Conservation (phyloP, 2,888 invertebrate species). For the Cryptosula pallasiana region DNA sequence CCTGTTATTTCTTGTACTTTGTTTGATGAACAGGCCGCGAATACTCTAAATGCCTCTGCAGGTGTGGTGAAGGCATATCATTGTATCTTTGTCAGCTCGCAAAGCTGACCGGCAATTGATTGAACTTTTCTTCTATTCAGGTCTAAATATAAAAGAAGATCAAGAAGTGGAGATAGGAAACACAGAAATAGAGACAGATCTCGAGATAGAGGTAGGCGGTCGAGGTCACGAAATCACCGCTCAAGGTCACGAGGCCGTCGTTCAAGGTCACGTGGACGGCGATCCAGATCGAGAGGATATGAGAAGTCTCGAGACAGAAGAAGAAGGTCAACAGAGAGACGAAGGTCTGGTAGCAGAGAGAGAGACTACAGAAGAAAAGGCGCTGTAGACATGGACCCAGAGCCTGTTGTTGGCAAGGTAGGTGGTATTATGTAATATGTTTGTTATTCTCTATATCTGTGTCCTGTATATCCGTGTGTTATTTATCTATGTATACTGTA, state of each 20-base stretch:
- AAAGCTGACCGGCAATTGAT: too few relatives aligned
- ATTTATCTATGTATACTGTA: too few relatives aligned
- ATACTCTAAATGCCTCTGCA: too few relatives aligned
- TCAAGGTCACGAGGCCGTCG: constrained; percentile 32
- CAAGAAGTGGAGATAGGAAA: constrained; percentile 5
- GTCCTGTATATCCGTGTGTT: too few relatives aligned
- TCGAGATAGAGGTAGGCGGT: constrained; percentile 35
- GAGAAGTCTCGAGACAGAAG: constrained; percentile 31
- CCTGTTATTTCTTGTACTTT: too few relatives aligned
- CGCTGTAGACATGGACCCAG: constrained; percentile 23
- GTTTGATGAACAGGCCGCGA: too few relatives aligned
- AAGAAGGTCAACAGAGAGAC: neutral
- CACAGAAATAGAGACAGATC: constrained; percentile 30
- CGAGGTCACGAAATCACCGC: constrained; percentile 13
- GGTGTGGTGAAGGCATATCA: too few relatives aligned
- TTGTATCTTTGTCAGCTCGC: too few relatives aligned
- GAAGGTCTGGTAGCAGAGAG: neutral
- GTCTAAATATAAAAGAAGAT: neutral
- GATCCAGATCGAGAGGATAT: constrained; percentile 26
- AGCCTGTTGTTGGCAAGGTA: constrained; percentile 26
- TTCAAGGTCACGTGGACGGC: constrained; percentile 29
- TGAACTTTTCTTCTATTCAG: too few relatives aligned
- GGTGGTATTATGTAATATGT: neutral
- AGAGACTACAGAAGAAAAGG: constrained; percentile 18
- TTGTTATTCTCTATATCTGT: too few relatives aligned